phyloP scores from a whole-genome alignment of 2,113 vertebrate genomes.

The Protobothrops flavoviridis region DNA sequence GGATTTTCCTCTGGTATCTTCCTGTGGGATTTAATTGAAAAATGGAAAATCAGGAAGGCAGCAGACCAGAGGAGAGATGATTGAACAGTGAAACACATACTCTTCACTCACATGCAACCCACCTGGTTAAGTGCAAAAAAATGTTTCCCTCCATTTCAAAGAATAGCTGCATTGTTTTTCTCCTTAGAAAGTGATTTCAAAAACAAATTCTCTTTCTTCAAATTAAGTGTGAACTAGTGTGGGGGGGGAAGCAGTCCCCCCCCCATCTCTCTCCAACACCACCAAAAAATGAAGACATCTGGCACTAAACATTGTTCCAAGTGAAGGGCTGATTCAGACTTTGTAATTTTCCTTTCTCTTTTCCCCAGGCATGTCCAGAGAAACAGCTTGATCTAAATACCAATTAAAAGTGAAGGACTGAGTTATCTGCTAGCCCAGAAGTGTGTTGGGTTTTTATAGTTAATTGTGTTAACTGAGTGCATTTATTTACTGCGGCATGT shows the following conservation, averaged over 20 bases:
- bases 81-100: background rate
- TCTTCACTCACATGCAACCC: background rate
- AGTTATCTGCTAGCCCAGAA: background rate
- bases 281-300: background rate
- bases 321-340: background rate
- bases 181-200: background rate
- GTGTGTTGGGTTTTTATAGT: conserved; percentile 5
- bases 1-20: background rate
- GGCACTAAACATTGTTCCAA: background rate
- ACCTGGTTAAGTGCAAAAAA: background rate
- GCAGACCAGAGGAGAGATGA: background rate
- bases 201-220: background rate
- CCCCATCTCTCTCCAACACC: background rate
- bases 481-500: background rate
- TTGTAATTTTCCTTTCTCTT: background rate
- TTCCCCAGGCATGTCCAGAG: background rate
- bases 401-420: background rate
- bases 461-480: conserved; percentile 21
- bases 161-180: background rate
- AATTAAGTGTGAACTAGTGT: background rate
- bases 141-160: background rate
- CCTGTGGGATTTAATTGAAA: background rate
- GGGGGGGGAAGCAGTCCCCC: background rate
- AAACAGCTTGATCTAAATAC: background rate
- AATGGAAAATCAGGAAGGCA: background rate